These are phyloP conservation scores for Spinibarbus caldwelli DNA, from an alignment of 2,797 vertebrate species.

Conservation along the genomic window DNA sequence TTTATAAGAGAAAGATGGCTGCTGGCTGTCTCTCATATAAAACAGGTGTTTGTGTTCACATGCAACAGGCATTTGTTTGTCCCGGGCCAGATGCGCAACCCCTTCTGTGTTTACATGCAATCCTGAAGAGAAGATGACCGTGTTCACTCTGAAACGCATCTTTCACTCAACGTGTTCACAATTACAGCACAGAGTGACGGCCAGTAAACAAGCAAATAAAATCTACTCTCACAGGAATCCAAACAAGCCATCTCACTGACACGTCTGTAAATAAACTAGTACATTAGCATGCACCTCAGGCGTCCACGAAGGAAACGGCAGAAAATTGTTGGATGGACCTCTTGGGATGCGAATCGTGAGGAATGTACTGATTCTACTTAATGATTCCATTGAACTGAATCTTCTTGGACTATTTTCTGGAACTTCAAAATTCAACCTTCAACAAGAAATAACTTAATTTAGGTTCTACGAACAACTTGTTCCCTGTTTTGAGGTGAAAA, in stretches of 20 bases:
- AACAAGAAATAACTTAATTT: slow-evolving; percentile 13
- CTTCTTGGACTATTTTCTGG: not conserved
- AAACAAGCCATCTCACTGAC: slow-evolving; percentile 34
- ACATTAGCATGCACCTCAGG: slow-evolving; percentile 28
- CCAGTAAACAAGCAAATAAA: slow-evolving; percentile 46
- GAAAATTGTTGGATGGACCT: not conserved
- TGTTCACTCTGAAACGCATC: not conserved
- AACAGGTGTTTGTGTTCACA: slow-evolving; percentile 49
- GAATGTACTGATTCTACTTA: not conserved
- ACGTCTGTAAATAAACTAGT: slow-evolving; percentile 30
- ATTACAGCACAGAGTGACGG: slow-evolving; percentile 30
- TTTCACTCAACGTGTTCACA: slow-evolving; percentile 33
- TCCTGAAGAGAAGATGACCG: slow-evolving; percentile 16
- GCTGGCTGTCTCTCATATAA: slow-evolving; percentile 47
- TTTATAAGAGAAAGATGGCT: slow-evolving; percentile 31
- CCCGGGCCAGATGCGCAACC: slow-evolving; percentile 30
- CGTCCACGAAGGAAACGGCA: not conserved
- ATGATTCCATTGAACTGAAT: not conserved
- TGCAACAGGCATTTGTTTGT: slow-evolving; percentile 41
- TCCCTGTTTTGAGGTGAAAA: not conserved
- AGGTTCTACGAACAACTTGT: not conserved
- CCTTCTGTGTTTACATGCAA: slow-evolving; percentile 28
- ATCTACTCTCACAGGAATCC: slow-evolving; percentile 16
- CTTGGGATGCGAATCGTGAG: not conserved
- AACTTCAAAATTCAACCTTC: not conserved